Evolutionary conservation across 2,113 vertebrate species (phyloP), one percentile per base, ranked within the genome.

Genomic region (Salvelinus fontinalis): DNA sequence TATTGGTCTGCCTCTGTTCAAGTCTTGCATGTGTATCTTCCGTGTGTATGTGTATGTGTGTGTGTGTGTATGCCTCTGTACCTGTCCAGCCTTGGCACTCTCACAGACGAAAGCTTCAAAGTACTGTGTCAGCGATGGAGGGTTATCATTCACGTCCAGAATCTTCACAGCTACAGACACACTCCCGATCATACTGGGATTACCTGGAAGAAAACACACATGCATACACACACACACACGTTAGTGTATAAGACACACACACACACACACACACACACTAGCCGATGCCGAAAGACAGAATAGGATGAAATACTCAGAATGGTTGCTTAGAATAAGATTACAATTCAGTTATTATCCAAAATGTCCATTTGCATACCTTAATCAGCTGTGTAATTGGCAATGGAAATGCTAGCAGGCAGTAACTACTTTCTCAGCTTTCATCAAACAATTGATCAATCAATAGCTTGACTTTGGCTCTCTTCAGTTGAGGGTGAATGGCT

Each of bases 31-130:
- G 39, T 44, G 39, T 44, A 11, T 44, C 39, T 44, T 34, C 9
- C 13, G 2, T 54, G 16, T 16, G 48, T 65, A 22, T 62, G 71
- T 44, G 8, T 16, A 16, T 70, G 39, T 6, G 31, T 26, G 51
- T 18, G 8, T 44, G 60, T 44, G 22, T 74, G n/a, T 71, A 20
- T 29, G 29, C 24, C 0, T n/a, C 60, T 75, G 78, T 91, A 99
- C 97, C 97, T 99, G 97, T 20, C 97, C 97, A 0, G 96, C 94
- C 87, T 95, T 97, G 85, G 96, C 92, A 29, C 94, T 95, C 87
- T 98, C 96, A 84, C 97, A 99, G 70, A 99, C 93, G 73, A 94
- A 96, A n/a, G 94, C 93, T 86, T 98, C 97, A 7, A 95, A 90
- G 84, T 95, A 95, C 77, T 94, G 93, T 0, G 93, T 88, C 84